Conservation (phyloP, 2,888 invertebrate species). For the Amblyteles armatorius region DNA sequence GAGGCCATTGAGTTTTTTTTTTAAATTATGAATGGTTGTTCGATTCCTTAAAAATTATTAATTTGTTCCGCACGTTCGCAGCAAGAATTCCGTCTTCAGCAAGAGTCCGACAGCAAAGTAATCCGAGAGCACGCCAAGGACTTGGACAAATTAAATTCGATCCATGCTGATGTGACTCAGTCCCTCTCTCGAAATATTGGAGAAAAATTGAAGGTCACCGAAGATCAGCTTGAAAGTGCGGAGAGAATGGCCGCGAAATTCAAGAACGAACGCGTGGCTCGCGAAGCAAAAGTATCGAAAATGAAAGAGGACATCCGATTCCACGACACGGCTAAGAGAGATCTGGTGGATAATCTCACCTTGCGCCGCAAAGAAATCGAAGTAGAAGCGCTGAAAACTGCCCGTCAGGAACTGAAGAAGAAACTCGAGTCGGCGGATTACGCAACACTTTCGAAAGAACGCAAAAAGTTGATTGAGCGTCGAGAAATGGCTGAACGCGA, state of each 20-base stretch:
- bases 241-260: conserved; percentile 84
- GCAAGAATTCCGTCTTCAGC: conserved; percentile 79
- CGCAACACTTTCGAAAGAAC: conserved; percentile 86
- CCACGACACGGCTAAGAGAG: conserved; percentile 78
- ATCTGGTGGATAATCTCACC: conserved; percentile 77
- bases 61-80: conserved; percentile 66
- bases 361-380: conserved; percentile 76
- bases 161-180: conserved; percentile 86
- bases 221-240: conserved; percentile 82
- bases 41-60: not conserved
- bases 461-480: conserved; percentile 85
- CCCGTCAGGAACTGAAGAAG: conserved; percentile 76
- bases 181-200: conserved; percentile 87
- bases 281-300: conserved; percentile 83
- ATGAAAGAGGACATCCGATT: conserved; percentile 76
- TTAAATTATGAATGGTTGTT: not conserved
- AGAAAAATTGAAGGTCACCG: conserved; percentile 80
- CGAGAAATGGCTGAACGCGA: conserved; percentile 86
- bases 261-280: conserved; percentile 85
- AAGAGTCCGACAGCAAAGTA: conserved; percentile 84
- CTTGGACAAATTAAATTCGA: conserved; percentile 86
- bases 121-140: conserved; percentile 84
- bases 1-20: not conserved
- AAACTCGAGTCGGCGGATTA: conserved; percentile 88
- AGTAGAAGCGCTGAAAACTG: conserved; percentile 78